Evolutionary conservation across 2,888 invertebrate species (phyloP).

Genomic region (Drosophila algonquin): DNA sequence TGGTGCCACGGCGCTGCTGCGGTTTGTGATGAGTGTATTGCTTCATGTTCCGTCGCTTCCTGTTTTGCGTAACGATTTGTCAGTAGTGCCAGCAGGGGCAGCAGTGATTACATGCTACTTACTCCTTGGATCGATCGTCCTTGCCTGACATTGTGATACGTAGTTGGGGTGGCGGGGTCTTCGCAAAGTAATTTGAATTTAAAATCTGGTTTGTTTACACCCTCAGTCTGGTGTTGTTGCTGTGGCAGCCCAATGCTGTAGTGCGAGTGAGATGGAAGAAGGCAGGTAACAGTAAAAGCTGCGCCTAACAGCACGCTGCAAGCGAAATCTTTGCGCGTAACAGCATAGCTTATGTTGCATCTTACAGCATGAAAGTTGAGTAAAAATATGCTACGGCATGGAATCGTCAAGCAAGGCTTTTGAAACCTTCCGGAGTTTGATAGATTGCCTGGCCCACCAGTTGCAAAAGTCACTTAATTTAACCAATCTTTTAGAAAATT

Average conservation of each 20-base stretch:
- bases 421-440: too few relatives aligned
- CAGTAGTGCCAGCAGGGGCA: not conserved
- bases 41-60: conserved; percentile 81
- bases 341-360: not conserved
- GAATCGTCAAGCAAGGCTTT: too few relatives aligned
- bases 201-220: conserved; percentile 32
- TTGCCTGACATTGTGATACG: conserved; percentile 71
- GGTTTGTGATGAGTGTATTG: conserved; percentile 67
- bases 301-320: too few relatives aligned
- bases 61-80: conserved; percentile 23
- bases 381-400: too few relatives aligned
- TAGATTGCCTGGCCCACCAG: too few relatives aligned
- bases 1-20: conserved; percentile 40
- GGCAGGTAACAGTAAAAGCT: too few relatives aligned
- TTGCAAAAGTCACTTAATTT: too few relatives aligned
- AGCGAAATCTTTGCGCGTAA: not conserved
- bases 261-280: not conserved
- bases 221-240: conserved; percentile 23
- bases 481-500: too few relatives aligned
- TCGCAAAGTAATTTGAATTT: conserved; percentile 8
- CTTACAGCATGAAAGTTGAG: too few relatives aligned
- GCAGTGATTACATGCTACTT: conserved; percentile 56
- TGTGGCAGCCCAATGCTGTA: not conserved
- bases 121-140: conserved; percentile 82
- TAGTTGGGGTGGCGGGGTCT: conserved; percentile 8